These are phyloP conservation scores for Hirtodrosophila confusa DNA, from an alignment of 2,888 invertebrate species.

Conservation along the genomic window DNA sequence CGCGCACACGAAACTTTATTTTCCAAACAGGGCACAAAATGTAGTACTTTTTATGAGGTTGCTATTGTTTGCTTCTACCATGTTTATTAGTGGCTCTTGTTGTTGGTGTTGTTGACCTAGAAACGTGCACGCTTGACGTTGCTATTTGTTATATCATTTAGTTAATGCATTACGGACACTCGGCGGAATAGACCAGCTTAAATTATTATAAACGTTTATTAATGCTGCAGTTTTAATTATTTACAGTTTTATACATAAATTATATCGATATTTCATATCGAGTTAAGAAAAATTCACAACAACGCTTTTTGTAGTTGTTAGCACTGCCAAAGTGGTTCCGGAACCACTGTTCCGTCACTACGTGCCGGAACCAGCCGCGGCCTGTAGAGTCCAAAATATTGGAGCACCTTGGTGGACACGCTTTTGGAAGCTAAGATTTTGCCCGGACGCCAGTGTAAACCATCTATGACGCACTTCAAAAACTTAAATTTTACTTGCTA, in stretches of 20 bases:
- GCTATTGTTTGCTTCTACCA: slow-evolving; percentile 8
- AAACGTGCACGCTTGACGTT: neutral
- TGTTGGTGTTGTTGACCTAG: neutral
- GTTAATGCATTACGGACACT: neutral
- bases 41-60: slow-evolving; percentile 6
- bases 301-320: no score
- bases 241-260: slow-evolving; percentile 4
- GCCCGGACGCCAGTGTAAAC: no score
- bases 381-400: no score
- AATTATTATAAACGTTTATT: neutral
- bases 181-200: neutral
- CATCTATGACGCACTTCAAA: no score
- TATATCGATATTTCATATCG: slow-evolving; percentile 9
- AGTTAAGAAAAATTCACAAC: no score
- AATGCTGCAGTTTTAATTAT: no score
- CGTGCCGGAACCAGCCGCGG: no score
- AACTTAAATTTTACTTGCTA: no score
- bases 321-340: no score
- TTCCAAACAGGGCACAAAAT: slow-evolving; percentile 14
- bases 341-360: no score
- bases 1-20: slow-evolving; percentile 3
- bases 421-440: no score
- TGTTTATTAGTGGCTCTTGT: slow-evolving; percentile 1
- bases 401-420: no score
- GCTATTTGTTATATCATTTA: neutral